Evolutionary conservation across 1,140 invertebrate species (phyloP).

Genomic region (Glossosoma conforme): DNA sequence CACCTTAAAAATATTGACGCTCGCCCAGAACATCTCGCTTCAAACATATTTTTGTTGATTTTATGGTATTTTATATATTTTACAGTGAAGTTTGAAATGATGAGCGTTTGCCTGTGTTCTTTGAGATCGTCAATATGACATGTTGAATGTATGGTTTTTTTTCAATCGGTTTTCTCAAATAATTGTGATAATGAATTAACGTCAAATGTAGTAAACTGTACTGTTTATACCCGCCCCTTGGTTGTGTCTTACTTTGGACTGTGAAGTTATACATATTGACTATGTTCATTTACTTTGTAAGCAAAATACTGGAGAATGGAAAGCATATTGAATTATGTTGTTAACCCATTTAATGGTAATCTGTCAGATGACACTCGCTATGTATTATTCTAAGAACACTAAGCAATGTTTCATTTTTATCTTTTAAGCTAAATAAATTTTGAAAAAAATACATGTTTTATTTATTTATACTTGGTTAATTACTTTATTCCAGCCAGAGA

Average conservation of each 20-base stretch:
- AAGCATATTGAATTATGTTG: conserved; percentile 19
- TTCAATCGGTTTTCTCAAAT: background rate
- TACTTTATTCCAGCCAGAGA: no score
- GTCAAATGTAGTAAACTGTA: conserved; percentile 10
- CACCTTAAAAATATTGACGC: no score
- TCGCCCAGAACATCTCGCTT: no score
- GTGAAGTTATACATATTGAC: conserved; percentile 9
- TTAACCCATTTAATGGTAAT: conserved; percentile 23
- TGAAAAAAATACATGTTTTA: conserved; percentile 14
- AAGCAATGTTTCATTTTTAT: conserved; percentile 31
- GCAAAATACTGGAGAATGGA: conserved; percentile 5
- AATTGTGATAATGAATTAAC: background rate
- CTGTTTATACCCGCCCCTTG: conserved; percentile 7
- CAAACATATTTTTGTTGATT: no score
- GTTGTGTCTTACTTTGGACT: conserved; percentile 7
- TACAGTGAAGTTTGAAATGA: no score
- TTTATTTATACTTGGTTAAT: no score
- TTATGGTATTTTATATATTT: no score
- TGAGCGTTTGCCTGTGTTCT: background rate
- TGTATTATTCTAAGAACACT: conserved; percentile 29
- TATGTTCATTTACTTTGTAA: conserved; percentile 20
- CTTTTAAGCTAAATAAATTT: conserved; percentile 31
- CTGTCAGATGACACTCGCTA: conserved; percentile 21
- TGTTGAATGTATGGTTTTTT: background rate
- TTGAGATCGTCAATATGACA: background rate